Evolutionary conservation across 1,140 invertebrate genomes (phyloP).

Genomic region (Tetragnatha versicolor): DNA sequence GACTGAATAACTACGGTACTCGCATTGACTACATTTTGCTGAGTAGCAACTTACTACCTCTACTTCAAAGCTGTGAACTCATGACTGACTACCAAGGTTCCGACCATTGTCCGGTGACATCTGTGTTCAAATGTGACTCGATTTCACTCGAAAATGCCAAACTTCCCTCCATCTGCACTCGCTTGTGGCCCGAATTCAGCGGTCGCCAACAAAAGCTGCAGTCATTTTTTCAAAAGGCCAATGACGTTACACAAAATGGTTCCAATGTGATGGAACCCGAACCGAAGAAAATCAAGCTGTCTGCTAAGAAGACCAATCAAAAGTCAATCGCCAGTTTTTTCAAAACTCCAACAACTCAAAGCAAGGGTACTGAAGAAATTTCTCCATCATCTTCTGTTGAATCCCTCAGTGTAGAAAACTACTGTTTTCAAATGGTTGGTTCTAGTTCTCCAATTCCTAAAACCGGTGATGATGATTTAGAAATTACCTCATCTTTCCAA

Average conservation of each 20-base stretch:
- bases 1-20: conserved; percentile 70
- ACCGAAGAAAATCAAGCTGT: neutral
- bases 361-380: no score
- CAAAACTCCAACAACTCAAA: neutral
- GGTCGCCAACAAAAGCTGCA: conserved; percentile 68
- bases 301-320: conserved; percentile 18
- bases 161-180: conserved; percentile 65
- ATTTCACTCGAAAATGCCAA: conserved; percentile 60
- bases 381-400: no score
- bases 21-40: conserved; percentile 70
- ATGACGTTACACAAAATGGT: neutral
- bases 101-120: conserved; percentile 70
- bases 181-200: conserved; percentile 67
- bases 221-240: conserved; percentile 62
- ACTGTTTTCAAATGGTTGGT: no score
- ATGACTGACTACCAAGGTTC: conserved; percentile 68
- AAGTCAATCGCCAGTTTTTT: conserved; percentile 44
- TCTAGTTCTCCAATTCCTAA: no score
- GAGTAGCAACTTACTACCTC: conserved; percentile 61
- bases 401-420: no score
- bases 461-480: no score
- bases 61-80: conserved; percentile 63
- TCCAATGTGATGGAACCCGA: neutral
- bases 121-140: conserved; percentile 60
- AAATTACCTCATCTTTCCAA: no score